Conservation (phyloP, 1,140 invertebrate genomes). For the Micrasema minimum region DNA sequence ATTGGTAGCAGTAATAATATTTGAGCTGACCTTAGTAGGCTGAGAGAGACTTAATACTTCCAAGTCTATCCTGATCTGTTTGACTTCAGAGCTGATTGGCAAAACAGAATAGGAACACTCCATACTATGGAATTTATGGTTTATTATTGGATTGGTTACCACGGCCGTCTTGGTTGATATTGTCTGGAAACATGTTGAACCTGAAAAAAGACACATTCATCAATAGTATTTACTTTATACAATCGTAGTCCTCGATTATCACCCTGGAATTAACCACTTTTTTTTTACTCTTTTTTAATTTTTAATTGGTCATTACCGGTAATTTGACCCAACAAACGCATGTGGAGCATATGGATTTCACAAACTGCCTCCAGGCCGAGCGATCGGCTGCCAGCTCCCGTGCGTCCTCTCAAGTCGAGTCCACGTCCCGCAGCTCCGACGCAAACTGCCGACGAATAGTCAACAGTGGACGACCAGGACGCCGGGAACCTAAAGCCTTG, state of each 20-base stretch:
- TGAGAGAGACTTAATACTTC: not conserved
- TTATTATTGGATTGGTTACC: not conserved
- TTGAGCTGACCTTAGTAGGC: not conserved
- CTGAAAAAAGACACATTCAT: not conserved
- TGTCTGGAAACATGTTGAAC: not conserved
- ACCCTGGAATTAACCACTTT: not conserved
- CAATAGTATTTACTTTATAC: not conserved
- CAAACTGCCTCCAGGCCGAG: too few species aligned
- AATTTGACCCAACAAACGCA: not conserved
- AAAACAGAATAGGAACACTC: slow-evolving; percentile 1
- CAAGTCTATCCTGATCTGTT: slow-evolving; percentile 2
- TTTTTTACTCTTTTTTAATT: not conserved
- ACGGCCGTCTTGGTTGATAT: slow-evolving; percentile 7
- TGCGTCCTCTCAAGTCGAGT: too few species aligned
- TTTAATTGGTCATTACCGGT: not conserved
- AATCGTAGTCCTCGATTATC: not conserved
- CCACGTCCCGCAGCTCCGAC: too few species aligned
- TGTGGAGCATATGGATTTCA: not conserved
- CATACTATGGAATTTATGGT: not conserved
- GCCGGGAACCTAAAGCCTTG: too few species aligned
- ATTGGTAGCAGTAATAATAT: too few species aligned
- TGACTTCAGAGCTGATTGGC: not conserved
- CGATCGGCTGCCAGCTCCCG: too few species aligned
- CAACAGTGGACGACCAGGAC: too few species aligned
- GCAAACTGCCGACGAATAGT: too few species aligned